phyloP scores from a whole-genome alignment of 92 coral and sea anemone genomes.

The Zoanthus gigantus region DNA sequence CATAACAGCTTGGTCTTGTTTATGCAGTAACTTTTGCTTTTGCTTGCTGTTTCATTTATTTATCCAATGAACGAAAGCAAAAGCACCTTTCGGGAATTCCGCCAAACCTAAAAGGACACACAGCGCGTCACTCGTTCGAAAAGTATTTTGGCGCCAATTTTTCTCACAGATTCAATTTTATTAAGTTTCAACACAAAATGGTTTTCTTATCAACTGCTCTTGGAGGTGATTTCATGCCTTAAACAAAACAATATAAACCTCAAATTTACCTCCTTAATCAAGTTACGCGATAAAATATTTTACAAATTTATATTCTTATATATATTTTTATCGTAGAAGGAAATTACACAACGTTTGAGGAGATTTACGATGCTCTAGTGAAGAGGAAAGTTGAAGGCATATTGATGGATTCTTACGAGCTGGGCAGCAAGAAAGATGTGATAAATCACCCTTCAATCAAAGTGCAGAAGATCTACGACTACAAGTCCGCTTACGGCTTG shows the following conservation, averaged over 20 bases:
- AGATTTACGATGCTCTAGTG: constrained; percentile 67
- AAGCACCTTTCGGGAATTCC: not conserved
- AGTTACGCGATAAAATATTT: not conserved
- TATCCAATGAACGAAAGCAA: not conserved
- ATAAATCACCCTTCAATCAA: constrained; percentile 59
- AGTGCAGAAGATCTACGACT: constrained; percentile 74
- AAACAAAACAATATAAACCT: too few relatives aligned
- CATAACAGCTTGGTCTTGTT: not conserved
- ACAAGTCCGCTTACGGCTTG: constrained; percentile 78
- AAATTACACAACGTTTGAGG: constrained; percentile 69
- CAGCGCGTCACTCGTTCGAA: not conserved
- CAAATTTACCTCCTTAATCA: not conserved
- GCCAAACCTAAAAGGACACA: too few relatives aligned
- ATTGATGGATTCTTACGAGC: constrained; percentile 80
- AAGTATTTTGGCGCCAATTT: not conserved
- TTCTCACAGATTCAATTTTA: not conserved
- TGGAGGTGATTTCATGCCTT: too few relatives aligned
- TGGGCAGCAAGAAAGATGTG: constrained; percentile 68
- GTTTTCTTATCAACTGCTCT: too few relatives aligned
- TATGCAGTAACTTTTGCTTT: not conserved
- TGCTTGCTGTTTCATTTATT: not conserved
- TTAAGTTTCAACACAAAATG: too few relatives aligned
- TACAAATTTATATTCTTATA: not conserved
- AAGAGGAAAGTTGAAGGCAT: constrained; percentile 74
- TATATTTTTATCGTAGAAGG: constrained; percentile 27